Percentiles rank a stretch among this genome's conserved stretches.
These are phyloP conservation scores for Antennarius striatus DNA, from an alignment of 2,113 vertebrate genomes.

Conservation along the genomic window DNA sequence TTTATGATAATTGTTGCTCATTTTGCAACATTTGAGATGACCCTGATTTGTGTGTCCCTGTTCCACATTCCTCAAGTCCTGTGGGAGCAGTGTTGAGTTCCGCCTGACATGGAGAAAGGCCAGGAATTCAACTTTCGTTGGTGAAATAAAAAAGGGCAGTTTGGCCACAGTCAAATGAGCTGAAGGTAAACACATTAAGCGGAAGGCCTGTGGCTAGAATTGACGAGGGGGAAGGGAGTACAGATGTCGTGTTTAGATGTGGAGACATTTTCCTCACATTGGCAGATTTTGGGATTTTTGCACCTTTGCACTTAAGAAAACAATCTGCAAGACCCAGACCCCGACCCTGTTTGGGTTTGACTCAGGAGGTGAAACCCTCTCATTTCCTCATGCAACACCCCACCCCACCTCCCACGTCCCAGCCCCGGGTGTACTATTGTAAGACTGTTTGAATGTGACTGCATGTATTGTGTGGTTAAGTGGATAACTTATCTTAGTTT, in stretches of 20 bases:
- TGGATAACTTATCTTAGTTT: constrained; percentile 42
- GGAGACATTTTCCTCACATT: constrained; percentile 62
- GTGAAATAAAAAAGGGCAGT: constrained; percentile 43
- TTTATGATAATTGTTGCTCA: constrained; percentile 33
- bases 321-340: constrained; percentile 56
- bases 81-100: constrained; percentile 64
- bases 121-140: constrained; percentile 52
- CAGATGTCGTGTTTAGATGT: constrained; percentile 47
- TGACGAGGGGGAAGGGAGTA: constrained; percentile 32
- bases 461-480: constrained; percentile 10
- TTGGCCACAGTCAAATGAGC: constrained; percentile 52
- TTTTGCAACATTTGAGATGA: constrained; percentile 17
- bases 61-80: constrained; percentile 51
- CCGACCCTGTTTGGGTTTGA: constrained; percentile 51
- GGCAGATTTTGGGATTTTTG: constrained; percentile 63
- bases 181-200: constrained; percentile 66
- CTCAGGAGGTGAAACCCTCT: constrained; percentile 51
- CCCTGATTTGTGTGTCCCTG: constrained; percentile 44
- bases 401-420: constrained; percentile 4
- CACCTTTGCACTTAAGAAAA: constrained; percentile 70
- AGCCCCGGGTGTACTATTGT: constrained; percentile 6
- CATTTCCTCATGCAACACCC: constrained; percentile 52
- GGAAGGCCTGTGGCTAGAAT: constrained; percentile 51
- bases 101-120: constrained; percentile 40
- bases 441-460: constrained; percentile 2